Conservation (phyloP, 2,888 invertebrate genomes). For the Acleris laterana region DNA sequence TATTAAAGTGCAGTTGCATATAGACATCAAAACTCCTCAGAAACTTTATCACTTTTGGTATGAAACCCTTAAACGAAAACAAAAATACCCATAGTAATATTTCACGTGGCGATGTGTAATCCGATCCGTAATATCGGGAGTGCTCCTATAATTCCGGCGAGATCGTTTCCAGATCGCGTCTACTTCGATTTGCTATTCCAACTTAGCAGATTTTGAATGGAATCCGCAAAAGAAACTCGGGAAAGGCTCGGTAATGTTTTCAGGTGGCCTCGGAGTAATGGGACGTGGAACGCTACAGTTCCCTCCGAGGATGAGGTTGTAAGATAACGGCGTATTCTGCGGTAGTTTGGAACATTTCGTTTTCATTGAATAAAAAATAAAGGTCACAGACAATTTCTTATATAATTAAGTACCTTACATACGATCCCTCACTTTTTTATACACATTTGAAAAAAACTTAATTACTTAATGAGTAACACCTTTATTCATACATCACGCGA, state of each 20-base stretch:
- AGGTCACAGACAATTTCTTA: neutral
- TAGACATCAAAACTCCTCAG: no score
- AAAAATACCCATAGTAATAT: neutral
- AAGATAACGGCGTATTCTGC: conserved; percentile 8
- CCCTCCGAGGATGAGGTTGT: conserved; percentile 11
- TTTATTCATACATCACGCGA: no score
- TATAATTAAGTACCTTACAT: no score
- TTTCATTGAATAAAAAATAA: neutral
- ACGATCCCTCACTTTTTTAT: no score
- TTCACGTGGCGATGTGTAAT: conserved; percentile 18
- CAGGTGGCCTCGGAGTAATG: conserved; percentile 31
- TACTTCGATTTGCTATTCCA: conserved; percentile 49
- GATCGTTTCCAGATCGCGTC: conserved; percentile 48
- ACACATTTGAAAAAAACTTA: no score
- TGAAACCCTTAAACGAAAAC: neutral
- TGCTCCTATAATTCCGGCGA: conserved; percentile 51
- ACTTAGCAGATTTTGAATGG: conserved; percentile 33
- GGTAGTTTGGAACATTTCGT: neutral
- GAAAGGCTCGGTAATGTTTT: conserved; percentile 15
- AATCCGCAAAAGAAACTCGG: conserved; percentile 21
- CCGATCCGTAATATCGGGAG: conserved; percentile 53
- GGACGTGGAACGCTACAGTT: conserved; percentile 25
- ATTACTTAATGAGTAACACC: no score
- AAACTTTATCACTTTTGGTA: neutral
- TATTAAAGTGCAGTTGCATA: no score